These are phyloP conservation scores for Scomber japonicus DNA, from an alignment of 2,113 vertebrate species.

Conservation along the genomic window DNA sequence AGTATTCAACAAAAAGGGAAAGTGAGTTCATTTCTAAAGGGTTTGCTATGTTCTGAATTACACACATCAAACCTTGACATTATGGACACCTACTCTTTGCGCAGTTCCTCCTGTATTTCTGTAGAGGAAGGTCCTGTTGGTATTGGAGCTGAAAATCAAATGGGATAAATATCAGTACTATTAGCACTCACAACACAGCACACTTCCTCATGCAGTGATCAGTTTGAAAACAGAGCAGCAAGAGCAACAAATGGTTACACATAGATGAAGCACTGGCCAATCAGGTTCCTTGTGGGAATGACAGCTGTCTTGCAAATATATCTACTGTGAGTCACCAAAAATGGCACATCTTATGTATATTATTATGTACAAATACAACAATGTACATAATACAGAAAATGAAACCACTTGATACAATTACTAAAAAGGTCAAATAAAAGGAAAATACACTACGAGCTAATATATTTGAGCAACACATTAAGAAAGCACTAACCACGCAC, in stretches of 20 bases:
- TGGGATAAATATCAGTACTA: constrained; percentile 1
- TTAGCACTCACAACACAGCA: background rate
- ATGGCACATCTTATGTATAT: no score
- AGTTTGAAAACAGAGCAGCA: background rate
- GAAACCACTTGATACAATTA: no score
- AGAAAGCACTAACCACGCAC: background rate
- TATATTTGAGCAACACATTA: background rate
- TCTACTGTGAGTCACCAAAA: background rate
- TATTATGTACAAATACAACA: no score
- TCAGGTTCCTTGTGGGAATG: no score
- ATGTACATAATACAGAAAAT: no score
- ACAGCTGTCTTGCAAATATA: background rate
- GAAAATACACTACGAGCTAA: no score
- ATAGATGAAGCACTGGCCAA: background rate
- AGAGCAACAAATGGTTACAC: background rate
- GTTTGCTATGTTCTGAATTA: no score
- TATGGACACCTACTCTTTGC: constrained; percentile 86
- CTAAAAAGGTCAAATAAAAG: no score
- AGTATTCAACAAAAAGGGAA: background rate
- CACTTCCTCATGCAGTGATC: background rate
- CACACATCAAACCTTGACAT: background rate
- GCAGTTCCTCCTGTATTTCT: constrained; percentile 86
- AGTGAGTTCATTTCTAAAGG: no score
- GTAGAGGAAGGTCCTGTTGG: constrained; percentile 61
- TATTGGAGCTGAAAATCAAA: constrained; percentile 69